Conservation (phyloP, 2,113 vertebrate genomes). For the Parotia lawesii region DNA sequence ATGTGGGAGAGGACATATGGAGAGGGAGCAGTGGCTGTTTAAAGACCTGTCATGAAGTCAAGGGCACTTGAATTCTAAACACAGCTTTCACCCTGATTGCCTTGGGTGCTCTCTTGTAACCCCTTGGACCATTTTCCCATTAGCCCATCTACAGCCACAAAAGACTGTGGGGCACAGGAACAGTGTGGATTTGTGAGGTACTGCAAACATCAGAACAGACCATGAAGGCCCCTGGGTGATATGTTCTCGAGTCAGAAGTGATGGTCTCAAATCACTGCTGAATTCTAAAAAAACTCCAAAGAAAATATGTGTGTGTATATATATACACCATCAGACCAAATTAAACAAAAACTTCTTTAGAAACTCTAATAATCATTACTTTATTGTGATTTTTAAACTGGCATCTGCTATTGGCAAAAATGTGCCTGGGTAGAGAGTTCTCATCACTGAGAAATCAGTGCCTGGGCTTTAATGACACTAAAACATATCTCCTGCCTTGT, state of each 20-base stretch:
- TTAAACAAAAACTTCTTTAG: background rate
- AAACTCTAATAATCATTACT: background rate
- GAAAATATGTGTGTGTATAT: background rate
- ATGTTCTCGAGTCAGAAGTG: background rate
- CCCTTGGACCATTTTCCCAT: background rate
- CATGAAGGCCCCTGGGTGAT: background rate
- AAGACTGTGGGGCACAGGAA: background rate
- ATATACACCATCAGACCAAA: background rate
- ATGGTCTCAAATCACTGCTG: background rate
- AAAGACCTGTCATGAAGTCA: background rate
- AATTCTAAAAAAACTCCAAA: background rate
- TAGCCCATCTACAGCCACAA: background rate
- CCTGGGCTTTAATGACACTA: background rate
- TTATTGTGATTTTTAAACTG: background rate
- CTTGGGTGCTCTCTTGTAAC: background rate
- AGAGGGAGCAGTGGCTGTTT: background rate
- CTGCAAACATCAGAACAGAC: background rate
- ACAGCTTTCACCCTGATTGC: background rate
- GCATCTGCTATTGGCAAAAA: background rate
- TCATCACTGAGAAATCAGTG: background rate
- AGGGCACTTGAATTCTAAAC: background rate
- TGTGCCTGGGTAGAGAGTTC: fast-evolving
- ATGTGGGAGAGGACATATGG: background rate
- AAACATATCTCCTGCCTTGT: background rate
- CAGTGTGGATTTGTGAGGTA: background rate